These are phyloP conservation scores for Himalopsyche kuldschensis DNA, from an alignment of 2,888 invertebrate genomes.

Conservation along the genomic window DNA sequence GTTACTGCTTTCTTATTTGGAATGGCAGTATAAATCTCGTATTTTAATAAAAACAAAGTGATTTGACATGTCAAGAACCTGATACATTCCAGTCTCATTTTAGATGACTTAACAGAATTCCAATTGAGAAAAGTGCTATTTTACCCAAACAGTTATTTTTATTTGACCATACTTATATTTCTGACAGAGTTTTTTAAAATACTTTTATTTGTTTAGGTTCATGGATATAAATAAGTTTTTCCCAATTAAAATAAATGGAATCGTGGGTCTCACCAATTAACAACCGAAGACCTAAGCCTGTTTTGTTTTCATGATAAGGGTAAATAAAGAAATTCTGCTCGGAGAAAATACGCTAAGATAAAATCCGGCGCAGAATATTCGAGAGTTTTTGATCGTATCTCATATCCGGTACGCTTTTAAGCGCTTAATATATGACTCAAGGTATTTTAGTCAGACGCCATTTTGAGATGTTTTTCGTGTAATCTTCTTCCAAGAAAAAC, in stretches of 20 bases:
- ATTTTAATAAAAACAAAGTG: too few species aligned
- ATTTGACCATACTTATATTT: too few species aligned
- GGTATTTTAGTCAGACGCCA: neutral
- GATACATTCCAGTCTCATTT: too few species aligned
- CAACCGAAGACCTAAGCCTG: neutral
- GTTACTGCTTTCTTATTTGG: too few species aligned
- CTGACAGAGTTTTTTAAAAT: too few species aligned
- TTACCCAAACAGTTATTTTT: too few species aligned
- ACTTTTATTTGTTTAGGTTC: too few species aligned
- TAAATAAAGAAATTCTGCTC: neutral
- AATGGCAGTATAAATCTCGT: too few species aligned
- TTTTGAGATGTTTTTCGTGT: neutral
- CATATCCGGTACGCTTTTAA: neutral
- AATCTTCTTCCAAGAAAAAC: neutral
- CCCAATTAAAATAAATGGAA: neutral
- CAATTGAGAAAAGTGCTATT: too few species aligned
- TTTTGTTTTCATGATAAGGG: neutral
- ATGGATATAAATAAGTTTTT: neutral
- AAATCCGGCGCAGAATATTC: neutral
- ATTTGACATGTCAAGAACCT: too few species aligned
- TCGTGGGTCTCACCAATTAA: neutral
- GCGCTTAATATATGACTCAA: neutral
- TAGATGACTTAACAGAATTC: too few species aligned
- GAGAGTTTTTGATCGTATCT: neutral
- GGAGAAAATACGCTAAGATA: neutral